Percentiles rank a stretch among this genome's conserved stretches.
These are phyloP conservation scores for Margarornis squamiger DNA, from an alignment of 2,797 vertebrate genomes.

Conservation along the genomic window DNA sequence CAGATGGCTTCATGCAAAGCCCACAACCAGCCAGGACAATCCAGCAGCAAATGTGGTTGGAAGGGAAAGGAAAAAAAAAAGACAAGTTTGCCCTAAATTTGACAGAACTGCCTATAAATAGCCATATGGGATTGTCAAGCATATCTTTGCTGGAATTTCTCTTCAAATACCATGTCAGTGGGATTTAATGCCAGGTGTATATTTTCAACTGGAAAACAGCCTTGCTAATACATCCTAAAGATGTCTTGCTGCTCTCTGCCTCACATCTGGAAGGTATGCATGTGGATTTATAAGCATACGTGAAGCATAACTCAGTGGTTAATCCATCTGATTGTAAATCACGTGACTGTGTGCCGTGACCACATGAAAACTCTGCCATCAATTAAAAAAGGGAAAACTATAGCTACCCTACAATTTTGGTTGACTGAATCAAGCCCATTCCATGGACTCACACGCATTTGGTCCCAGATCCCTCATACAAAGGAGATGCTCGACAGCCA, in stretches of 20 bases:
- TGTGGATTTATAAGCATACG: slow-evolving; percentile 50
- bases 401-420: slow-evolving; percentile 52
- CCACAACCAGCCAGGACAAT: slow-evolving; percentile 65
- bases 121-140: background rate
- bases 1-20: slow-evolving; percentile 51
- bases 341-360: slow-evolving; percentile 26
- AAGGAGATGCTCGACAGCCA: slow-evolving; percentile 30
- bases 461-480: slow-evolving; percentile 30
- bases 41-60: slow-evolving; percentile 48
- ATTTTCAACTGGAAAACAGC: slow-evolving; percentile 9
- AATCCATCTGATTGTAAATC: slow-evolving; percentile 54
- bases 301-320: slow-evolving; percentile 46
- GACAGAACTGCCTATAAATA: slow-evolving; percentile 67
- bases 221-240: slow-evolving; percentile 20
- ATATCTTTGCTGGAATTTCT: background rate
- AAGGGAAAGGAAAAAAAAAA: background rate
- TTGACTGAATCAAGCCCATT: slow-evolving; percentile 18
- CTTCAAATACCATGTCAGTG: background rate
- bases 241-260: slow-evolving; percentile 9
- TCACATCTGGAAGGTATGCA: slow-evolving; percentile 57
- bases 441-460: background rate
- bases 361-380: slow-evolving; percentile 65
- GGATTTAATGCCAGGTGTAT: slow-evolving; percentile 20
- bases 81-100: slow-evolving; percentile 41
- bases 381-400: slow-evolving; percentile 39